Conservation (phyloP, 2,888 invertebrate species). For the Pogonocherus hispidulus region DNA sequence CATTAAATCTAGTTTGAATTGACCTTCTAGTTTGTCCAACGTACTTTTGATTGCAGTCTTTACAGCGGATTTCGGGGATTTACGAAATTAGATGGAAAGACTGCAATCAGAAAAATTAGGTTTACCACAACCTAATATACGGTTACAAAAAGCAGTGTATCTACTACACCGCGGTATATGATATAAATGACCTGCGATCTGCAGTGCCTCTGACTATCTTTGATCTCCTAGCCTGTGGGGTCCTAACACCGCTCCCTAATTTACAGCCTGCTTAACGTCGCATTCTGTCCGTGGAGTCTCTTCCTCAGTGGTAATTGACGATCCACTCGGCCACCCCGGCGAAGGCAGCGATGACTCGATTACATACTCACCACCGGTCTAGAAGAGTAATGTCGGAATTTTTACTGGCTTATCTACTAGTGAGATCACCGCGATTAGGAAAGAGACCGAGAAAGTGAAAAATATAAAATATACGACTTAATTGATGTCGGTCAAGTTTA, state of each 20-base stretch:
- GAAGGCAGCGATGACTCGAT: conserved; percentile 15
- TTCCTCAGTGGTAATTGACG: conserved; percentile 64
- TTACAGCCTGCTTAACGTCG: conserved; percentile 61
- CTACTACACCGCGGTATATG: too few species aligned
- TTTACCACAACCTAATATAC: too few species aligned
- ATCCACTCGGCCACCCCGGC: conserved; percentile 59
- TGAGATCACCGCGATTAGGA: not conserved
- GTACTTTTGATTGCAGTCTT: too few species aligned
- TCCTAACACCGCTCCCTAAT: conserved; percentile 62
- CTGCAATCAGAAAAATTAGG: too few species aligned
- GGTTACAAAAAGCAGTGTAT: too few species aligned
- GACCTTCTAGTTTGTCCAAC: too few species aligned
- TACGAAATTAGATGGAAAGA: too few species aligned
- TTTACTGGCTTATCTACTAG: conserved; percentile 8
- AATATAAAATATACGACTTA: not conserved
- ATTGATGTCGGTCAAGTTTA: not conserved
- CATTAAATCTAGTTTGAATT: too few species aligned
- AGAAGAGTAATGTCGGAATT: conserved; percentile 11
- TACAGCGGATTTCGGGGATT: too few species aligned
- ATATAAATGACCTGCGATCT: too few species aligned
- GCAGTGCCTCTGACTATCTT: too few species aligned
- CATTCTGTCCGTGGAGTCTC: conserved; percentile 56
- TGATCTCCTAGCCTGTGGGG: conserved; percentile 65
- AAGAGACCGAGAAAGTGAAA: not conserved
- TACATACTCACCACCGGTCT: conserved; percentile 17